Evolutionary conservation across 1,140 invertebrate genomes (phyloP), one percentile per base, ranked within the genome.

Genomic region (Drosophila kohkoa): DNA sequence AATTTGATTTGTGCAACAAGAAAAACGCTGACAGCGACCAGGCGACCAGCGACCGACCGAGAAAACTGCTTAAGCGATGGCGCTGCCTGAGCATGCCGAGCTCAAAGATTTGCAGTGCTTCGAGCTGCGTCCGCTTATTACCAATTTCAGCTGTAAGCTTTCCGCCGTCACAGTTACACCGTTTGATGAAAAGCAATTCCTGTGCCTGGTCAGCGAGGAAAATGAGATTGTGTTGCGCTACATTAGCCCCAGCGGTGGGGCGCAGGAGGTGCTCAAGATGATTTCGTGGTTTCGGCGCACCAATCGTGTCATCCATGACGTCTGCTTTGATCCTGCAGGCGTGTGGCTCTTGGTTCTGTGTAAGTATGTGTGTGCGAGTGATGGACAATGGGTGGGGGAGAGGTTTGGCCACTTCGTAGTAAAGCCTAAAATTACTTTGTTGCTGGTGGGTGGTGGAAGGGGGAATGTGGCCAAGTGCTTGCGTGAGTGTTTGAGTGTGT

Each of bases 311-410:
- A 95, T 96, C 43, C 93, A 94, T 72, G 94, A 95, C 64, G 86
- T 96, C 64, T 95, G 95, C 88, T 96, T 96, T 92, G 95, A 96
- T 93, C 94, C 95, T 20, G 93, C 94, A n/a, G 95, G 95, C 41
- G 93, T 94, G 52, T 96, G 95, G 95, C 92, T 96, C n/a, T 88
- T 96, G 6, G 92, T 94, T 73, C 93, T 95, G 46, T 95, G 94
- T 92, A 93, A 93, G 92, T 93, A 62, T 70, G 51, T 76, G 25
- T 28, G 25, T 70, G 35, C 25, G 43, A 10, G 38, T 45, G 16
- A 43, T 5, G 16, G n/a, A 8, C 2, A 32, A 20, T n/a, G 32
- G 52, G 5, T 16, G 6, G 10, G 13, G 45, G 48, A 13, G 28
- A 68, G 55, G 28, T 60, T 54, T 66, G 69, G 58, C 43, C 28